A percentile compares a stretch with the other conserved stretches of the same genome.
phyloP scores from a whole-genome alignment of 1,140 invertebrate genomes.

The Rhagoletis zephyria region DNA sequence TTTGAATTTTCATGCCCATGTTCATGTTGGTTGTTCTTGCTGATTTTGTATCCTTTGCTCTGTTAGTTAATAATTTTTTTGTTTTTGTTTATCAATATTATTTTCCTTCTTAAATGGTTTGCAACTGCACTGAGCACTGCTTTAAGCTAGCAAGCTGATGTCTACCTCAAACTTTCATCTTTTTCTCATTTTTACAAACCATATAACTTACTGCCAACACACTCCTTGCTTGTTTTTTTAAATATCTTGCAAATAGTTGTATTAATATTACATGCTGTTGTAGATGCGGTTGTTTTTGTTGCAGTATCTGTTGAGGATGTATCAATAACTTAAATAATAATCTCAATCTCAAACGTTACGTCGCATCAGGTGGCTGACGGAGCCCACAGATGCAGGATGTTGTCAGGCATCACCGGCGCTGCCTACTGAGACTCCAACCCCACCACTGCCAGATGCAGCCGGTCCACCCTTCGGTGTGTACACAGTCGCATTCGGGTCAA shows the following conservation, averaged over 20 bases:
- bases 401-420: constrained; percentile 69
- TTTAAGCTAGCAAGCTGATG: not conserved
- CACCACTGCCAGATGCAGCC: constrained; percentile 19
- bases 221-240: not conserved
- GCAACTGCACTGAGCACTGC: not conserved
- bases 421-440: constrained; percentile 59
- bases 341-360: constrained; percentile 73
- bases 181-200: not conserved
- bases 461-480: constrained; percentile 85
- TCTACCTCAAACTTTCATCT: not conserved
- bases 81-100: constrained; percentile 13
- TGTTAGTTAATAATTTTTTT: constrained; percentile 39
- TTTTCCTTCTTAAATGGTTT: constrained; percentile 1
- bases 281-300: not conserved
- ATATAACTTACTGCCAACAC: not conserved
- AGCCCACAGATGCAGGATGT: constrained; percentile 22
- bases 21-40: constrained; percentile 51
- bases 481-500: constrained; percentile 92
- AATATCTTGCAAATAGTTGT: constrained; percentile 50
- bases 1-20: constrained; percentile 39
- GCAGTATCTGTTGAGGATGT: constrained; percentile 27
- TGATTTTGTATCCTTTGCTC: constrained; percentile 4
- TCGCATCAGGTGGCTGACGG: constrained; percentile 62
- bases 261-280: constrained; percentile 12
- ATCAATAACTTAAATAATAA: constrained; percentile 60